Base-by-base conservation (phyloP, 2,888 invertebrate genomes). In the Diaphora mendica region DNA sequence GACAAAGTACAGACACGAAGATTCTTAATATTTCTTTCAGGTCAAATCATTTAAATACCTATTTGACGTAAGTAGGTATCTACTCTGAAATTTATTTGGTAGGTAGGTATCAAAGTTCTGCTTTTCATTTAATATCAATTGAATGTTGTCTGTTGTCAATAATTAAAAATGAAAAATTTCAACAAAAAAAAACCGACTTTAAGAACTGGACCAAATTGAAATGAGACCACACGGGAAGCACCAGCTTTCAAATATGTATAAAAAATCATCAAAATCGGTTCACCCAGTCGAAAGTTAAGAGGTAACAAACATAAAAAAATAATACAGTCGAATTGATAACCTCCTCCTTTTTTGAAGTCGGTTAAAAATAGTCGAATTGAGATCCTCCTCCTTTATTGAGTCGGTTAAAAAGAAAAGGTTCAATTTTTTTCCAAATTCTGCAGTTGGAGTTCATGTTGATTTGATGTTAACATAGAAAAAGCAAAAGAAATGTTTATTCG, bases 1-100 rank as follows among this genome's bases (percentile, higher is more conserved):
- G 71, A 51, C 44, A 35, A 65, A 64, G 65, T 71, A 70, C 48
- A 70, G n/a, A 44, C n/a, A 59, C 20, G 44, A 39, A 62, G 30
- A 62, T 62, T 62, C 30, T 62, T 30, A 33, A 33, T 33, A 33
- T 33, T 33, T 33, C 33, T 3, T 33, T 26, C 4, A 59, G 26
- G 26, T 59, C 51, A 55, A 20, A 23, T n/a, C 11, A n/a, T 55
- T 55, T 9, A 55, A 55, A 55, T 55, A n/a, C n/a, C n/a, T n/a
- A 9, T 55, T n/a, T 55, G 3, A 55, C 51, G 51, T n/a, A 11
- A 55, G 51, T n/a, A n/a, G n/a, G n/a, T n/a, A n/a, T n/a, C n/a
- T n/a, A 23, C 11, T 55, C 1, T 23, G 48, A 48, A 48, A 48
- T 20, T 2, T 20, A 15, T 48, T 48, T 51, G 23, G 51, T 51